Evolutionary conservation across 2,888 invertebrate species (phyloP), one percentile per base, ranked within the genome.

Genomic region (Odontomyia ornata): DNA sequence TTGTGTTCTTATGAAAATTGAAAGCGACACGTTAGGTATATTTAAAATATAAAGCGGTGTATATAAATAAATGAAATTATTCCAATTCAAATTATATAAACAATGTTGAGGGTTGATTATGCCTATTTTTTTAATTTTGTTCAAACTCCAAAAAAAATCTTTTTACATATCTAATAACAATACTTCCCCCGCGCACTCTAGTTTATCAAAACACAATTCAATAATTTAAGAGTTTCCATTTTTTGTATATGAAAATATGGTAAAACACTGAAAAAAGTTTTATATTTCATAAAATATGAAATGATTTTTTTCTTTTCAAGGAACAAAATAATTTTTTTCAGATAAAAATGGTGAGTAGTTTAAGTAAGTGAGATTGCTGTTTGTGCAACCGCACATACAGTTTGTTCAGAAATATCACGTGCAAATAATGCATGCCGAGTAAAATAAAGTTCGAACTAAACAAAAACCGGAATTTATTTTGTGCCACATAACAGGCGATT

Each of bases 61-160:
- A 69, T 69, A 69, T 69, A 69, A 23, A 52, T 52, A 52, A 52
- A 52, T 9, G 25, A 69, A 15, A 7, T 46, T 46, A 69, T 69
- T 69, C 69, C 69, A 69, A 69, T 69, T 69, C 25, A 69, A 47
- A 69, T 69, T 46, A 69, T 69, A 69, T 69, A 69, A 69, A 69
- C 23, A 18, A 25, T 73, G 73, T 73, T 73, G 60, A 73, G 60
- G 60, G 73, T 57, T 23, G 25, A n/a, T 64, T 36, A 25, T 23
- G 13, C 56, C 56, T 56, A 73, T 36, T 73, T 72, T 72, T 73
- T 23, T 73, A 36, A 69, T 46, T 69, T 69, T 21, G 47, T 47
- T 69, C 69, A 69, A 47, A n/a, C 5, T 11, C n/a, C n/a, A n/a
- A 36, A 36, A 2, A 23, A 69, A 69, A 65, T 65, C 69, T 46